Conservation (phyloP, 2,113 vertebrate species). For the Microtus richardsoni region DNA sequence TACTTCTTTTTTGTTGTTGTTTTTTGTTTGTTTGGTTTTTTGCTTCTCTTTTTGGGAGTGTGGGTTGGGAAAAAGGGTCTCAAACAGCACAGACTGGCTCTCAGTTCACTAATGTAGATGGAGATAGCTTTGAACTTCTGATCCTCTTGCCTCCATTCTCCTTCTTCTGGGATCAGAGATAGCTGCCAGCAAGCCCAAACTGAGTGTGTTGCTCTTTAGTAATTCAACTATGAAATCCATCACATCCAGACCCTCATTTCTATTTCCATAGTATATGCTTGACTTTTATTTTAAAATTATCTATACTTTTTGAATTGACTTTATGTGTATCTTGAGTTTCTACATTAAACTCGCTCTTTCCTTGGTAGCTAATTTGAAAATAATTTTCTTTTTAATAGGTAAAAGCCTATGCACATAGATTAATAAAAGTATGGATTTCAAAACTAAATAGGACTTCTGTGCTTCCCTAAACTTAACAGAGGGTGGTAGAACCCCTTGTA, state of each 20-base stretch:
- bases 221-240: slow-evolving; percentile 10
- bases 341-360: not conserved
- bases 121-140: not conserved
- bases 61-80: not conserved
- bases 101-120: not conserved
- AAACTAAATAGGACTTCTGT: not conserved
- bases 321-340: not conserved
- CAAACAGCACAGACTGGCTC: not conserved
- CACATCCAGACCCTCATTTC: not conserved
- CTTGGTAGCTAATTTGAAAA: not conserved
- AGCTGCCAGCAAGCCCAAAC: too few species aligned
- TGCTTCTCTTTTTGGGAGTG: not conserved
- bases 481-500: not conserved
- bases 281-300: not conserved
- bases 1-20: not conserved
- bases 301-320: slow-evolving; percentile 6
- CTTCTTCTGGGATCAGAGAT: not conserved
- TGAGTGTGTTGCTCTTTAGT: not conserved
- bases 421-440: not conserved
- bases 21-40: not conserved
- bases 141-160: not conserved
- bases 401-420: not conserved
- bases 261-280: not conserved
- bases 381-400: not conserved
- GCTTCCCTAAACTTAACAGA: not conserved